These are phyloP conservation scores for Tautogolabrus adspersus DNA, from an alignment of 2,113 vertebrate genomes.

Conservation along the genomic window DNA sequence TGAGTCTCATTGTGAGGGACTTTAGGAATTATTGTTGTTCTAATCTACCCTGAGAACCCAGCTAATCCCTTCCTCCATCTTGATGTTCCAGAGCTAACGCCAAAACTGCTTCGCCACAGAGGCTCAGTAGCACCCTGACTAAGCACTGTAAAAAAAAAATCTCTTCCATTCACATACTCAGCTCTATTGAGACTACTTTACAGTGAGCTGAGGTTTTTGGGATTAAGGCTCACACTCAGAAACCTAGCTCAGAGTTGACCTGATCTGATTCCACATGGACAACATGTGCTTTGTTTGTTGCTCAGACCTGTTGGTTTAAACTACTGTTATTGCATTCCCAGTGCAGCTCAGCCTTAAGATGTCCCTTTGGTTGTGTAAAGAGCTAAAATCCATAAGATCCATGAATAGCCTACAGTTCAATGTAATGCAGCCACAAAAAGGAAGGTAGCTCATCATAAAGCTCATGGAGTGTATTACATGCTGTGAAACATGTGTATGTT, in stretches of 20 bases:
- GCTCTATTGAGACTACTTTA: constrained; percentile 34
- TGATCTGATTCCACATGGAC: constrained; percentile 22
- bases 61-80: constrained; percentile 67
- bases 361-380: not conserved
- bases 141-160: not conserved
- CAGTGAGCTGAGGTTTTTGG: constrained; percentile 26
- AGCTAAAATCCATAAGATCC: too few species aligned
- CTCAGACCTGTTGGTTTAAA: not conserved
- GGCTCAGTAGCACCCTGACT: constrained; percentile 41
- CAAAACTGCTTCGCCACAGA: constrained; percentile 46
- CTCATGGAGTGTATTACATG: too few species aligned
- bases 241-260: constrained; percentile 18
- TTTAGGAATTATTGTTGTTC: constrained; percentile 58
- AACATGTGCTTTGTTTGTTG: constrained; percentile 15
- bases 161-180: constrained; percentile 28
- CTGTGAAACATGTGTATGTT: too few species aligned
- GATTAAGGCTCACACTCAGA: constrained; percentile 7
- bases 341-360: not conserved
- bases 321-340: not conserved
- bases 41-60: constrained; percentile 65
- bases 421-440: too few species aligned
- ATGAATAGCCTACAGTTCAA: too few species aligned
- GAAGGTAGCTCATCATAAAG: too few species aligned
- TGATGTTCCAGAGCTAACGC: constrained; percentile 49
- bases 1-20: constrained; percentile 42